phyloP scores from a whole-genome alignment of 2,113 vertebrate species.

The Laticauda colubrina region DNA sequence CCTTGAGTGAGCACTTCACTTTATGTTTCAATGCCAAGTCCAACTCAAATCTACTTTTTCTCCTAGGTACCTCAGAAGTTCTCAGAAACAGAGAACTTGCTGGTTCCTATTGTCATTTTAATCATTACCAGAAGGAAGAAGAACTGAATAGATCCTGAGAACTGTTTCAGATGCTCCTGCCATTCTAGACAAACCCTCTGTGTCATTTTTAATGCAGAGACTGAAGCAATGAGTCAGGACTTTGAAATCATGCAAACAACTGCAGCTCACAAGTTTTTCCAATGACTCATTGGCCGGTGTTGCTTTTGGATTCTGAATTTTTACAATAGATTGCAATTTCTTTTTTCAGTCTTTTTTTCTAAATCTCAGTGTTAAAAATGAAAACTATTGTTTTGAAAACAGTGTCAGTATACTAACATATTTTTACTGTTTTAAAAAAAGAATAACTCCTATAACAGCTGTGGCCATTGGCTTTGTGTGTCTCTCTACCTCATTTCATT shows the following conservation, averaged over 20 bases:
- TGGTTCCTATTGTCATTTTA: background rate
- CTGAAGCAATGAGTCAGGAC: background rate
- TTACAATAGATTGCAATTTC: background rate
- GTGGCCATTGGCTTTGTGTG: background rate
- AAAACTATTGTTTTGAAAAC: background rate
- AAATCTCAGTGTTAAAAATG: background rate
- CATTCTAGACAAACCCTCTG: background rate
- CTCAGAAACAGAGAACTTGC: background rate
- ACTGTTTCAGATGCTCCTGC: background rate
- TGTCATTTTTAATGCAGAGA: background rate
- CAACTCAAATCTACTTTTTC: background rate
- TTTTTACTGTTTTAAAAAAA: background rate
- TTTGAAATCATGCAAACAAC: background rate
- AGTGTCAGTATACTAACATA: rapidly evolving
- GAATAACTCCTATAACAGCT: background rate
- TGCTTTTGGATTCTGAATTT: background rate
- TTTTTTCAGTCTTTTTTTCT: background rate
- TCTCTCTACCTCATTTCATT: background rate
- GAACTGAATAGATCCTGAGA: background rate
- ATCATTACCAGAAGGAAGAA: background rate
- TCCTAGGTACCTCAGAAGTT: background rate
- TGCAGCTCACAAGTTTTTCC: background rate
- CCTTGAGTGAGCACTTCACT: background rate
- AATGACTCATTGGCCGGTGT: background rate
- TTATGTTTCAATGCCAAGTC: background rate